Conservation (phyloP, 2,797 vertebrate species). For the Limnodromus scolopaceus region DNA sequence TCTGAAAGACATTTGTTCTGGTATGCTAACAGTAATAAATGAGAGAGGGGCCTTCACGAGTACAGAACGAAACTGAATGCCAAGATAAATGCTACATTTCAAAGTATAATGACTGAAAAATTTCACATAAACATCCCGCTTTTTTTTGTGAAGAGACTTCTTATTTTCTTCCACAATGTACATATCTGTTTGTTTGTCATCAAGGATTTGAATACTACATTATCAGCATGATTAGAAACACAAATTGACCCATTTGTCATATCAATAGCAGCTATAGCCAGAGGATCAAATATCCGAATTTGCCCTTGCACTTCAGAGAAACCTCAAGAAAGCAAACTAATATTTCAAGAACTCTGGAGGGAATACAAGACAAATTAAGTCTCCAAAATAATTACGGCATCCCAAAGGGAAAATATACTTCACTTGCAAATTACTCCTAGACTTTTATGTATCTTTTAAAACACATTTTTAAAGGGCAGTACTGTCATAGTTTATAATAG, state of each 20-base stretch:
- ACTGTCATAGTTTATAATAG: neutral
- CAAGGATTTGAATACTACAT: neutral
- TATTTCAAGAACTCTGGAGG: slow-evolving; percentile 51
- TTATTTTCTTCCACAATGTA: slow-evolving; percentile 8
- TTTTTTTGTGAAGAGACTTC: slow-evolving; percentile 1
- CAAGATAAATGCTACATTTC: slow-evolving; percentile 76
- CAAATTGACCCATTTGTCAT: slow-evolving; percentile 42
- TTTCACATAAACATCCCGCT: slow-evolving; percentile 25
- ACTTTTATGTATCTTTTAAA: slow-evolving; percentile 16
- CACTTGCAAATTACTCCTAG: slow-evolving; percentile 26
- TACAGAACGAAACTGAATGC: slow-evolving; percentile 51
- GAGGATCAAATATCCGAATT: slow-evolving; percentile 50
- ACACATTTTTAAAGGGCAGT: slow-evolving; percentile 11
- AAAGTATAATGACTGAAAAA: slow-evolving; percentile 69
- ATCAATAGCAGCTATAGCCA: slow-evolving; percentile 14
- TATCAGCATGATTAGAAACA: slow-evolving; percentile 34
- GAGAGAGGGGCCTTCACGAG: slow-evolving; percentile 53
- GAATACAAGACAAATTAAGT: slow-evolving; percentile 52
- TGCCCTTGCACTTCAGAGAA: slow-evolving; percentile 37
- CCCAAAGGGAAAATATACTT: slow-evolving; percentile 8
- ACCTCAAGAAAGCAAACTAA: slow-evolving; percentile 60
- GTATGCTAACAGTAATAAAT: slow-evolving; percentile 73
- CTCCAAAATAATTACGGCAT: slow-evolving; percentile 57
- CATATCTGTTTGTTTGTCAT: slow-evolving; percentile 29
- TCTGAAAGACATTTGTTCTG: slow-evolving; percentile 78